Conservation (phyloP, 2,797 vertebrate genomes). For the Lemur catta region DNA sequence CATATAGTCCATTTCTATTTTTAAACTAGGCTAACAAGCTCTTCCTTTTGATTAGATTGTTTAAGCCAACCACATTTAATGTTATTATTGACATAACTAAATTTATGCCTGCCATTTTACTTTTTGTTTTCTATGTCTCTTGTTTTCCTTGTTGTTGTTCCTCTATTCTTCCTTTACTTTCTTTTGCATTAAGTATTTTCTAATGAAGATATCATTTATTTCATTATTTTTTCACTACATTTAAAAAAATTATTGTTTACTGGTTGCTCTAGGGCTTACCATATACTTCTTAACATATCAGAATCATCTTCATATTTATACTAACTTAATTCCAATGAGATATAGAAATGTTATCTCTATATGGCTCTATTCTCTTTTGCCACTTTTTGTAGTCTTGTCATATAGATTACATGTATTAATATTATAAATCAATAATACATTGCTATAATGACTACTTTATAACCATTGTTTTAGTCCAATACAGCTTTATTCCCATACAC, state of each 20-base stretch:
- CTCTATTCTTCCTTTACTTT: background rate
- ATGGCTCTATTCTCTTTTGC: background rate
- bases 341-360: background rate
- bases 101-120: background rate
- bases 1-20: background rate
- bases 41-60: background rate
- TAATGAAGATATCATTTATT: background rate
- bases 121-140: background rate
- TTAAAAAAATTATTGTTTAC: background rate
- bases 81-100: background rate
- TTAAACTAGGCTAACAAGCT: background rate
- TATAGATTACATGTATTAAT: background rate
- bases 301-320: background rate
- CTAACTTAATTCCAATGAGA: background rate
- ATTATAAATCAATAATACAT: background rate
- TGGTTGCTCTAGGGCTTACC: background rate
- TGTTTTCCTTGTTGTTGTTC: background rate
- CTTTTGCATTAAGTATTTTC: background rate
- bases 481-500: background rate
- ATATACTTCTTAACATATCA: background rate
- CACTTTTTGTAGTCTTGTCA: background rate
- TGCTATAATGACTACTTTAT: background rate
- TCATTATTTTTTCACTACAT: background rate
- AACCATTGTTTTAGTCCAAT: background rate
- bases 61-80: background rate